Base-by-base conservation (phyloP, 2,113 vertebrate genomes). In the Misgurnus mizolepis region DNA sequence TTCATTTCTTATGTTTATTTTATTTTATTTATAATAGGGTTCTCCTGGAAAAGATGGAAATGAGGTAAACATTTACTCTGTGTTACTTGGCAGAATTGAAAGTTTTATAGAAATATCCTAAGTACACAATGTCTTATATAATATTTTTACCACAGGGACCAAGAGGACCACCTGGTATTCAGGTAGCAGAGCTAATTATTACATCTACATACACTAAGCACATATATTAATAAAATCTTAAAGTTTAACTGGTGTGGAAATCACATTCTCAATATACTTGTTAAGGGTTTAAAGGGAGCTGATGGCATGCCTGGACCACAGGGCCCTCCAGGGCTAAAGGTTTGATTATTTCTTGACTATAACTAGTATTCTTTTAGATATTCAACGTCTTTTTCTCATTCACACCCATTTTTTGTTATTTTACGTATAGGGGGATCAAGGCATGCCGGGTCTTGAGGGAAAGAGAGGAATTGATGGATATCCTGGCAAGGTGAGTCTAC, bases 281-380 rank as follows among this genome's bases (percentile, higher is more conserved):
- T 60, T 45, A 84, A 95, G 94, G 95, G 95, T 22, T 90, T 92
- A 5, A 87, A 90, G 3, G 94, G 94, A 45, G 79, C 64, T 0
- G 89, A 89, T 11, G 92, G 94, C 58, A 87, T 90, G 0, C 88
- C 91, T 84, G 95, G 94, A 34, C 86, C 84, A 1, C 78, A 80
- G n/a, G 95, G 91, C 70, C 87, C 84, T 71, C 80, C 84, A n/a
- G 91, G 94, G 34, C 85, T 88, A 27, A 95, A 95, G 93, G 94
- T 95, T 75, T 0, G 79, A 17, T 60, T 22, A 45, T 9, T 6
- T 60, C 58, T 49, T 66, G 27, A 34, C 1, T 34, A 34, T 58
- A 2, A 34, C 11, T 8, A 7, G 27, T 22, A 5, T 34, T 70
- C 0, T 27, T 14, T 14, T 5, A 50, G 2, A 27, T 5, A 0